Evolutionary conservation across 2,113 vertebrate species (phyloP).

Genomic region (Daboia siamensis): DNA sequence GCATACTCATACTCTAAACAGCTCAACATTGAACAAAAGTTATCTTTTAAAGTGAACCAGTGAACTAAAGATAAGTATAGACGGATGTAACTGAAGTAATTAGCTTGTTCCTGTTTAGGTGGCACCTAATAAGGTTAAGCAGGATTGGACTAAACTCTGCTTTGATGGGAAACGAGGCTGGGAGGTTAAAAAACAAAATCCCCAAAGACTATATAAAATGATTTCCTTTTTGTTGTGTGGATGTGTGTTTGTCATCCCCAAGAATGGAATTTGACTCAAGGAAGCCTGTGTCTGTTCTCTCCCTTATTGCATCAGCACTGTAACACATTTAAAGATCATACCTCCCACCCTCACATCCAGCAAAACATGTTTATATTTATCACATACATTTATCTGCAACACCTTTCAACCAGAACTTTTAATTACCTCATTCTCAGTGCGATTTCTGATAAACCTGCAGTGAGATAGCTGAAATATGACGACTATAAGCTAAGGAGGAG

Average conservation of each 20-base stretch:
- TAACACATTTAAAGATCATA: neutral
- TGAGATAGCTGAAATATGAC: neutral
- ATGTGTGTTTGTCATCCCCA: neutral
- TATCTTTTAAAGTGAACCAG: neutral
- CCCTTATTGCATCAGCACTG: neutral
- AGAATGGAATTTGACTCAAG: neutral
- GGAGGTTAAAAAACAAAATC: neutral
- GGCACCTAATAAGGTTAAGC: neutral
- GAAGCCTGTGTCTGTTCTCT: neutral
- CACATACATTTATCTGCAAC: neutral
- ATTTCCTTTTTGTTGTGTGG: neutral
- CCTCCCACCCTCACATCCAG: neutral
- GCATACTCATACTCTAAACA: neutral
- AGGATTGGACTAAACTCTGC: neutral
- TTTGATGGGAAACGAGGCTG: neutral
- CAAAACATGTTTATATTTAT: neutral
- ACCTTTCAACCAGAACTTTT: neutral
- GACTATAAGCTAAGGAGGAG: neutral
- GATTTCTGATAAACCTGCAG: neutral
- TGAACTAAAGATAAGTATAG: neutral
- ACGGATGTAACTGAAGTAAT: neutral
- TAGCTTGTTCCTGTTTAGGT: neutral
- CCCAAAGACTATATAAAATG: neutral
- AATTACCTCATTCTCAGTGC: neutral
- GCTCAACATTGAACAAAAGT: slow-evolving; percentile 12